Conservation (phyloP, 2,797 vertebrate species). For the Sebastes nivosus region DNA sequence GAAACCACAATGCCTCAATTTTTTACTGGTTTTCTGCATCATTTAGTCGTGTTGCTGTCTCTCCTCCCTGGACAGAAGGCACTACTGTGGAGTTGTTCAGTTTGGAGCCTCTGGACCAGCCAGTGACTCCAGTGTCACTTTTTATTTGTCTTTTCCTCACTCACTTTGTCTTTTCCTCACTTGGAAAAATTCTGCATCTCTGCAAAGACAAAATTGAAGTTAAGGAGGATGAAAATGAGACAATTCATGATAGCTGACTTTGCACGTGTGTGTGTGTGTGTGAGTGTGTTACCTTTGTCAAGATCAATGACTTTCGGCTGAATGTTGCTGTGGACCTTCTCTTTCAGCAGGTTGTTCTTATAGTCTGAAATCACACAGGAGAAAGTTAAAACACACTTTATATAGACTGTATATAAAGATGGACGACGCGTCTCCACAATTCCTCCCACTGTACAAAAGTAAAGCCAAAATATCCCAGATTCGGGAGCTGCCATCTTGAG, state of each 20-base stretch:
- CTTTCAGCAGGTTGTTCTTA: conserved; percentile 97
- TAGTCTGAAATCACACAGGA: conserved; percentile 82
- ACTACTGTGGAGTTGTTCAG: conserved; percentile 10
- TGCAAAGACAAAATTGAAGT: conserved; percentile 36
- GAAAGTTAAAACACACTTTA: background rate
- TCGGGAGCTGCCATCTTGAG: too few relatives aligned
- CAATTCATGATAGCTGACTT: background rate
- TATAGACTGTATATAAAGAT: background rate
- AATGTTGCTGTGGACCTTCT: conserved; percentile 83
- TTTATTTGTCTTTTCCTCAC: conserved; percentile 32
- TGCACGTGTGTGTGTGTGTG: background rate
- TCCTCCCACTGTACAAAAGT: too few relatives aligned
- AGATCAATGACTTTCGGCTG: conserved; percentile 90
- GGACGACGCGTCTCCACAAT: too few relatives aligned
- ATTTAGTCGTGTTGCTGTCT: conserved; percentile 1
- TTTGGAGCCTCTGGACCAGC: conserved; percentile 86
- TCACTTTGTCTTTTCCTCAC: conserved; percentile 17
- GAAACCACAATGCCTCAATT: conserved; percentile 3
- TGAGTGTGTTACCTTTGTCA: conserved; percentile 87
- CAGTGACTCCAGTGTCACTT: conserved; percentile 75
- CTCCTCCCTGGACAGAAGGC: conserved; percentile 24
- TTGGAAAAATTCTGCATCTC: conserved; percentile 80
- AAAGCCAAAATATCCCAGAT: too few relatives aligned
- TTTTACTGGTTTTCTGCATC: conserved; percentile 2
- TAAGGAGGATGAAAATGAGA: background rate